These are phyloP conservation scores for Palaemon carinicauda DNA, from an alignment of 1,140 invertebrate genomes.

Conservation along the genomic window DNA sequence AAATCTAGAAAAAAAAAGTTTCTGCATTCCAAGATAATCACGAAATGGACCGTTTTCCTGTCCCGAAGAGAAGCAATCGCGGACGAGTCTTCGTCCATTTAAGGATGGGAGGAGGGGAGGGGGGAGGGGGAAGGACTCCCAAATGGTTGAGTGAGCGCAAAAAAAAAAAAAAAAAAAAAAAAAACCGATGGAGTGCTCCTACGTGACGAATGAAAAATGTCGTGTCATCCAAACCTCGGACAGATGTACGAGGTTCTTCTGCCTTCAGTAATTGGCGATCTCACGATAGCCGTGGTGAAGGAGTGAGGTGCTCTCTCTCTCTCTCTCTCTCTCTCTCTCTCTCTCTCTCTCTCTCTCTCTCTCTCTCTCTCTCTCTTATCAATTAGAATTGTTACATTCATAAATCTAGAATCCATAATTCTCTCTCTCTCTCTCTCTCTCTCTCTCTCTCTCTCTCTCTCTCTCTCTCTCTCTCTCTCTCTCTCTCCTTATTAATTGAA, in stretches of 20 bases:
- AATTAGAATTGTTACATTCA: not conserved
- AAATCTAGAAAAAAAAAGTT: no score
- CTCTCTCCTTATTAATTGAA: no score
- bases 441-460: slow-evolving; percentile 27
- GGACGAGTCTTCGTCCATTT: no score
- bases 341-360: not conserved
- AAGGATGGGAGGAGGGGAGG: not conserved
- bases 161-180: no score
- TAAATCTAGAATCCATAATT: not conserved
- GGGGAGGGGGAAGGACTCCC: not conserved
- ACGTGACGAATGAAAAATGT: no score
- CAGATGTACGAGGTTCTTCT: no score
- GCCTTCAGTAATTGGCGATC: no score
- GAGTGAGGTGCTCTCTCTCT: not conserved
- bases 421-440: not conserved
- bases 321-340: not conserved
- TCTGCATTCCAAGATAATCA: no score
- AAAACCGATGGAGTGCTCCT: not conserved
- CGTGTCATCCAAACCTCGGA: no score
- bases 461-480: slow-evolving; percentile 22
- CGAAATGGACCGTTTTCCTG: no score
- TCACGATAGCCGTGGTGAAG: not conserved
- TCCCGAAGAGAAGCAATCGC: no score
- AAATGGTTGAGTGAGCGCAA: not conserved
- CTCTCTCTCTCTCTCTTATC: not conserved